Conservation (phyloP, 2,797 vertebrate genomes). For the Toxotes lorentzi region DNA sequence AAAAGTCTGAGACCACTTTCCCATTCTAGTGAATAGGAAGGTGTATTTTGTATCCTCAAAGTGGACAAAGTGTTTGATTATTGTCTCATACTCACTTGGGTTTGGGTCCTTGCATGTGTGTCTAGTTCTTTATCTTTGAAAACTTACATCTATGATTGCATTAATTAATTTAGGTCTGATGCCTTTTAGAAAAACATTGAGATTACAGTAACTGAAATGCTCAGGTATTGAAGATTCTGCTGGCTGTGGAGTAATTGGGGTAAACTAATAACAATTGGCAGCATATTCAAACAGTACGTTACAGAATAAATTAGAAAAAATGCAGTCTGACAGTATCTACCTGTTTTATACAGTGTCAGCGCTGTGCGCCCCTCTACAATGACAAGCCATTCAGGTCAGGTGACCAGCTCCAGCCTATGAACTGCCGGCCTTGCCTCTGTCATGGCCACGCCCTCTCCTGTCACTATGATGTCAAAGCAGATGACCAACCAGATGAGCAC, state of each 20-base stretch:
- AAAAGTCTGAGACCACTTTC: too few species aligned
- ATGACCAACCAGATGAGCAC: conserved; percentile 89
- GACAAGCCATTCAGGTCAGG: conserved; percentile 92
- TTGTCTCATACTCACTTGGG: not conserved
- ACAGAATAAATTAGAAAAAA: not conserved
- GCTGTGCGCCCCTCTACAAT: conserved; percentile 90
- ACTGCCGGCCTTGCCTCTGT: conserved; percentile 91
- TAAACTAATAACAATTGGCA: not conserved
- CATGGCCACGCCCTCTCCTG: conserved; percentile 89
- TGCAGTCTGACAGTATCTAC: conserved; percentile 1
- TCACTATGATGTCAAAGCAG: conserved; percentile 86
- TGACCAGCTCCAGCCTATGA: conserved; percentile 88
- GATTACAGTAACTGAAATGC: not conserved
- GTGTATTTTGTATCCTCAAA: not conserved
- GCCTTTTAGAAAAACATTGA: not conserved
- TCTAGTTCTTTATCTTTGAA: not conserved
- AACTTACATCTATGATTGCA: not conserved
- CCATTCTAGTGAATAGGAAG: too few species aligned
- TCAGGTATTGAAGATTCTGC: not conserved
- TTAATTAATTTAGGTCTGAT: not conserved
- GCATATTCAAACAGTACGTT: not conserved
- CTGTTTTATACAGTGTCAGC: conserved; percentile 86
- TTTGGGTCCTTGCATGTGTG: too few species aligned
- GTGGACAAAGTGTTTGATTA: not conserved
- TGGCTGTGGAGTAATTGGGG: not conserved